Base-by-base conservation (phyloP, 2,888 invertebrate genomes). In the Pyrrhosoma nymphula region DNA sequence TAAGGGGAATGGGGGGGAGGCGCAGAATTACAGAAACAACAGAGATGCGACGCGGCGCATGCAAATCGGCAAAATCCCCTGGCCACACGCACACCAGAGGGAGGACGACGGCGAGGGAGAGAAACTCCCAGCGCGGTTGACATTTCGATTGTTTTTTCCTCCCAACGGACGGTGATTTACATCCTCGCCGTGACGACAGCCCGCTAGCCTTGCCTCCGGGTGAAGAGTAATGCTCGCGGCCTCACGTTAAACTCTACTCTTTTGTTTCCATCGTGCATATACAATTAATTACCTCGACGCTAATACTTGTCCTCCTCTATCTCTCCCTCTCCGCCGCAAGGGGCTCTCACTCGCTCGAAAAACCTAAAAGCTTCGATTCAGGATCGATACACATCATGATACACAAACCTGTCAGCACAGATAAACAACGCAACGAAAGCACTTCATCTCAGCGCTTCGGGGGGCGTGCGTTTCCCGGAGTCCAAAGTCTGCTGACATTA, bases 71-170 rank as follows among this genome's bases (percentile, higher is more conserved):
- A 69, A 39, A 47, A 47, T 2, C 18, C 91, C 91, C 63, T 91
- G 91, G 63, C 93, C 93, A 93, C 93, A 93, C 93, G 93, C 93
- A 93, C 93, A 69, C 63, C 93, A 23, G 39, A 30, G n/a, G 60
- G 60, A 30, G 12, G 56, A 35, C 56, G 90, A 63, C 91, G 60
- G 30, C n/a, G 60, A 35, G 35, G 30, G 20, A 56, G 82, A 82
- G 82, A 35, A 69, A 82, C 82, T 30, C 91, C 91, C 20, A n/a
- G 89, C 8, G 10, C 35, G 16, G 47, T 8, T 89, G n/a, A 89
- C 89, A 89, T 55, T 55, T 47, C 47, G 88, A 88, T 56, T 35
- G 56, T 35, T 91, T 60, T 60, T 35, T 82, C 18, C 30, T 56
- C 26, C 16, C 91, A n/a, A 63, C 39, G 91, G 47, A 75, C 55